phyloP scores from a whole-genome alignment of 2,888 invertebrate species.

The Ariolimax columbianus region DNA sequence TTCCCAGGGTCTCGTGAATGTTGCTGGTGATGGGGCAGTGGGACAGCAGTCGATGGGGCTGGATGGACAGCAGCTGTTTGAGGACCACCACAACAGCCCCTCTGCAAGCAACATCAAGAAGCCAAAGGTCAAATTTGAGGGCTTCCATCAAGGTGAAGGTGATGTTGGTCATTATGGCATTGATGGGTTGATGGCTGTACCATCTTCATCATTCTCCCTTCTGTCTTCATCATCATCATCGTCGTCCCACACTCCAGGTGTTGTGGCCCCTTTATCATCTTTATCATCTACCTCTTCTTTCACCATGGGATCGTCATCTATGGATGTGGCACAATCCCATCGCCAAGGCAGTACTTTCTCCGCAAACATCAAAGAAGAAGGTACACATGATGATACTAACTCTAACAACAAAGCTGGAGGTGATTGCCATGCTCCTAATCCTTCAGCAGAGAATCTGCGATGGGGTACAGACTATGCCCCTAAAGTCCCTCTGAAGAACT shows the following conservation, averaged over 20 bases:
- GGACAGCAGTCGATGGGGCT: not conserved
- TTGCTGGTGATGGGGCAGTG: slow-evolving; percentile 24
- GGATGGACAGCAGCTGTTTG: slow-evolving; percentile 17
- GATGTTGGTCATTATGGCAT: slow-evolving; percentile 21
- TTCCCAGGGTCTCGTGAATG: slow-evolving; percentile 48
- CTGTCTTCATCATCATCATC: slow-evolving; percentile 17
- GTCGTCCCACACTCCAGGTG: not conserved
- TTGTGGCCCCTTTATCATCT: slow-evolving; percentile 16
- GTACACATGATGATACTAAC: slow-evolving; percentile 6
- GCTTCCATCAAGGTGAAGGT: slow-evolving; percentile 31
- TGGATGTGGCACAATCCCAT: not conserved
- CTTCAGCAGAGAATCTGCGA: slow-evolving; percentile 34
- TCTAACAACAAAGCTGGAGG: slow-evolving; percentile 22
- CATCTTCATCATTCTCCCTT: slow-evolving; percentile 24
- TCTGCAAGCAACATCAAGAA: slow-evolving; percentile 34
- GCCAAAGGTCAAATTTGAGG: slow-evolving; percentile 34
- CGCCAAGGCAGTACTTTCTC: slow-evolving; percentile 20
- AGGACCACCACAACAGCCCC: slow-evolving; percentile 17
- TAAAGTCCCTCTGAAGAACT: slow-evolving; percentile 57
- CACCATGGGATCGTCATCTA: not conserved
- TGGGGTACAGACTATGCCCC: slow-evolving; percentile 51
- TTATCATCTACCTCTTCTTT: slow-evolving; percentile 21
- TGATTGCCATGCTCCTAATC: slow-evolving; percentile 53
- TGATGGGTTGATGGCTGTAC: not conserved
- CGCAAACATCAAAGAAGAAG: slow-evolving; percentile 26